Evolutionary conservation across 2,888 invertebrate genomes (phyloP), one percentile per base, ranked within the genome.

Genomic region (Ashinkailepas kermadecensis): DNA sequence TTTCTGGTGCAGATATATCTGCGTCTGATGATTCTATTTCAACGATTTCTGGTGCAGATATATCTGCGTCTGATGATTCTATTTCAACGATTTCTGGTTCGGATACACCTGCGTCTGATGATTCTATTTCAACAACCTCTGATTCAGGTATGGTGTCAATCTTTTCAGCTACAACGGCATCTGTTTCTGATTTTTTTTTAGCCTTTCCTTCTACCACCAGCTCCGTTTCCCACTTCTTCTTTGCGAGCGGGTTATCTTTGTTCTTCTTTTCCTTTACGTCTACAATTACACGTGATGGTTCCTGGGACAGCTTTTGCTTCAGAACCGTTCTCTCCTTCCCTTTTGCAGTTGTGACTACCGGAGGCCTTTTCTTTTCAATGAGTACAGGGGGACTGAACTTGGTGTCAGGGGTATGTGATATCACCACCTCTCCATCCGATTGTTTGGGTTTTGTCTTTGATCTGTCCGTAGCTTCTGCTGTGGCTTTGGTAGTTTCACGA

Each of bases 221-320:
- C 10, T 74, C 74, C 1, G 74, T 74, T 21, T 56, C 74, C 74
- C 74, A 74, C n/a, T 74, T 56, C 15, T 74, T 74, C 56, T 74
- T 54, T 18, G 54, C 74, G 7, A 10, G 13, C 15, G 70, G 70
- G 15, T 74, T 21, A 56, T 1, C 56, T 21, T 74, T 74, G 56
- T 74, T 56, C 18, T 74, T 74, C 21, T 56, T 74, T 74, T 74
- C 56, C 54, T 74, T 74, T 2, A 74, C 74, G 18, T 74, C 74
- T 10, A 74, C 74, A 54, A 74, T 18, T 18, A 74, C 74, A 7
- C 74, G 54, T 56, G 74, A 74, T 18, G 74, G 74, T 10, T 74
- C 56, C 18, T 74, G 74, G 0, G 9, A 15, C 18, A 74, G 74
- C 21, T 74, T 74, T 21, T 74, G 74, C 10, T 23, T 54, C 8